Base-by-base conservation (phyloP, 2,888 invertebrate genomes). In the Drosophila greeni region DNA sequence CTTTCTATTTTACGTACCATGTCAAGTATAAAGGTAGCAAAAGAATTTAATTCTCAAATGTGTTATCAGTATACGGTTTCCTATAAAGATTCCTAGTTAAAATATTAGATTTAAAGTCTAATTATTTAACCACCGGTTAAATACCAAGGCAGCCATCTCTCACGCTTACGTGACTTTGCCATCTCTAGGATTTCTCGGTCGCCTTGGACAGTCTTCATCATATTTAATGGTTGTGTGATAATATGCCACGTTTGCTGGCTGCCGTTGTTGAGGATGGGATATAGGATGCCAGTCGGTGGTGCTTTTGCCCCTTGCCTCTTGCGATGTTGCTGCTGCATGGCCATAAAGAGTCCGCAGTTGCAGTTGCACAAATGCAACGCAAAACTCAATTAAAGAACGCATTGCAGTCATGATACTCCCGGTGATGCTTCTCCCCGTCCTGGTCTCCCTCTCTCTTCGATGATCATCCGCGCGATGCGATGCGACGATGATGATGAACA, bases 341-440 rank as follows among this genome's bases (percentile, higher is more conserved):
- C 81, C 83, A 81, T 83, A 83, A 83, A 82, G 70, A 83, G 82
- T 73, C 74, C 56, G 43, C 54, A 64, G 75, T 72, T 71, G 71
- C 76, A 78, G 76, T 77, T 73, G 75, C 74, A 71, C 73, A 76
- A 76, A 69, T 72, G 75, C 74, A 80, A 79, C 72, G 84, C 82
- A 81, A 82, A 82, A 82, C 84, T 82, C 81, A 82, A 82, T 82
- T 82, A 82, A 82, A 82, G 84, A 82, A 83, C 82, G 84, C 81
- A 81, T 81, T 81, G 83, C 76, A 73, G 72, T 70, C 68, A 80
- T 83, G 80, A 80, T 80, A 82, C 83, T 78, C 68, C 58, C 39
- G 45, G 59, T 31, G 59, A 45, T 59, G 61, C 54, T 40, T 45
- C 61, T 24, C 24, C 24, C 42, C 29, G 47, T 48, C 24, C 39